Base-by-base conservation (phyloP, 2,113 vertebrate genomes). In the Cryptomyrus ogoouensis region DNA sequence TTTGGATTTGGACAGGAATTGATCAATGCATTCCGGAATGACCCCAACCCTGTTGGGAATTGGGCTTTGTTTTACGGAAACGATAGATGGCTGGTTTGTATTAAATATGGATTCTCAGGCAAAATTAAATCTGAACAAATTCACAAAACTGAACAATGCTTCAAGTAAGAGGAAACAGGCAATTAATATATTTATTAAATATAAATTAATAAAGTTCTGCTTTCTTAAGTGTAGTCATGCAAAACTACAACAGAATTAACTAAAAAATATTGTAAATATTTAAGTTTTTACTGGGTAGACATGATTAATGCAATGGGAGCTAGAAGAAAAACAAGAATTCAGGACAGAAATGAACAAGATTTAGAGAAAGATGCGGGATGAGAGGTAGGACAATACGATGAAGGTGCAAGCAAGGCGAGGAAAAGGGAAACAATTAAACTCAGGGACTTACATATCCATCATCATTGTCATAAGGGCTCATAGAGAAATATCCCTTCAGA, bases 381-480 rank as follows among this genome's bases (percentile, higher is more conserved):
- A 44, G 39, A 4, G 9, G 49, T 52, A 58, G 49, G 27, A 91
- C 74, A 58, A 2, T 12, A 90, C 87, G 91, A 94, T 94, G 93
- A 95, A 84, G 90, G 89, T 50, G 80, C 17, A 91, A 87, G 44
- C 89, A 84, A 39, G 39, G 53, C 74, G 49, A 0, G 46, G 89
- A 93, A 93, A 92, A 91, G 56, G 92, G 90, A 89, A 52, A 49
- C n/a, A 88, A 88, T 35, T 46, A 83, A 90, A 89, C 91, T 89
- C 92, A 94, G 89, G 92, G 95, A 98, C 97, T 98, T 98, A 98
- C 97, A 98, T 97, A 97, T 96, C 94, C 97, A 94, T 97, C 97
- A 97, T 97, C 96, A 91, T 88, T 91, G 88, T 90, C 87, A 97
- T 96, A 97, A 91, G 96, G 96, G 96, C 96, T 97, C 96, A 97